Base-by-base conservation (phyloP, 1,140 invertebrate species). In the Bombus superbus region DNA sequence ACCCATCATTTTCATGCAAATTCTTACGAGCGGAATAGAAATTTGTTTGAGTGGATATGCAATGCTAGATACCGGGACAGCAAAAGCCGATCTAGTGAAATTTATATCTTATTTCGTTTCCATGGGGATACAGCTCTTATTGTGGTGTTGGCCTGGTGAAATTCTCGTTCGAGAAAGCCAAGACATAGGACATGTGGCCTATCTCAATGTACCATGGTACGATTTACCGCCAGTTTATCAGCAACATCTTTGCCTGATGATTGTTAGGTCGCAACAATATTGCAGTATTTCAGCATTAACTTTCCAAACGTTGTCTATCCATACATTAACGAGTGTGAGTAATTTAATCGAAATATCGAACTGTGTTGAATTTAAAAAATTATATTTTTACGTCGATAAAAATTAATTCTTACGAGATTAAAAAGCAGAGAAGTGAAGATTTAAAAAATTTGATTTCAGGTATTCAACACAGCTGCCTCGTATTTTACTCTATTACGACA, bases 41-140 rank as follows among this genome's bases (percentile, higher is more conserved):
- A 86, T 92, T 64, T 92, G 90, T 79, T 79, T 91, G 18, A 85
- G 81, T 35, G 89, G 89, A 42, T 91, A 85, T 42, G 86, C 89
- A 1, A 8, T 91, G 5, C 71, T 81, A 10, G 72, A 44, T 22
- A 80, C 59, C n/a, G 80, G 32, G 3, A 40, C 87, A 40, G 72
- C 75, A 6, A n/a, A 40, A 22, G 3, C 35, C 35, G 85, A 90
- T 75, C 28, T 85, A 2, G 11, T 88, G 3, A 86, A 85, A 71
- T 90, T 85, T 62, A 66, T 68, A 25, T 75, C 28, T 66, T 91
- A 88, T 76, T 73, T 88, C 35, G 28, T 59, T 3, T 83, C 86
- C 8, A 89, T 88, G 57, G 32, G 81, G 6, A 35, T 86, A 10
- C 86, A 91, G 68, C 76, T 92, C 22, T 0, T 90, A 1, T n/a